Evolutionary conservation across 2,113 vertebrate genomes (phyloP), one percentile per base, ranked within the genome.

Genomic region (Scomber scombrus): DNA sequence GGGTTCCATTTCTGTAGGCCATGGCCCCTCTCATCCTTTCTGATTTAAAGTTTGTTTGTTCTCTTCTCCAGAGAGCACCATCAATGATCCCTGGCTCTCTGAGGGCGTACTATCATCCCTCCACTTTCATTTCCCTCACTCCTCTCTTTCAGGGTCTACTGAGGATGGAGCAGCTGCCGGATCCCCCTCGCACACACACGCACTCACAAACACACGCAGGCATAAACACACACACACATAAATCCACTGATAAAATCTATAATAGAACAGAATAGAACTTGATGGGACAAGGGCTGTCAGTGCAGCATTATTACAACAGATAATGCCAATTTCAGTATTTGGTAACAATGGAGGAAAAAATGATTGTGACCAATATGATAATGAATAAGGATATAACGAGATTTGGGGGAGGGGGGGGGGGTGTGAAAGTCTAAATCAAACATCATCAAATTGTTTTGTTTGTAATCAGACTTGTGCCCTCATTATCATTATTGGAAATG

Each of bases 21-120:
- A 58, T 88, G 93, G 86, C 90, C 93, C 80, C 90, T 91, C 90
- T 93, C 93, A 91, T 91, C 91, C 86, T 88, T 93, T 91, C 86
- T 93, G 91, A 93, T 93, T 94, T 93, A 91, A 92, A 93, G 92
- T 95, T 93, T 94, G 93, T 94, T 94, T 94, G 94, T 93, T 91
- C 86, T 93, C 89, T 86, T 85, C 92, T 93, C 92, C 79, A 87
- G 90, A 93, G 91, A 93, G 88, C 80, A 82, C 88, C 86, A 88
- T 87, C 87, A 89, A 85, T 94, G 90, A 93, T 94, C 92, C 92
- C 85, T 71, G 85, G 89, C 88, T 93, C 88, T 86, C 84, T 50
- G 66, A 94, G 93, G 89, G 88, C 75, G 43, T 76, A 57, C 84
- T 91, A 88, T 88, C 92, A 92, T 87, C 91, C 82, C 91, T 93